These are phyloP conservation scores for Rousettus madagascariensis DNA, from an alignment of 2,797 vertebrate species.

Conservation along the genomic window DNA sequence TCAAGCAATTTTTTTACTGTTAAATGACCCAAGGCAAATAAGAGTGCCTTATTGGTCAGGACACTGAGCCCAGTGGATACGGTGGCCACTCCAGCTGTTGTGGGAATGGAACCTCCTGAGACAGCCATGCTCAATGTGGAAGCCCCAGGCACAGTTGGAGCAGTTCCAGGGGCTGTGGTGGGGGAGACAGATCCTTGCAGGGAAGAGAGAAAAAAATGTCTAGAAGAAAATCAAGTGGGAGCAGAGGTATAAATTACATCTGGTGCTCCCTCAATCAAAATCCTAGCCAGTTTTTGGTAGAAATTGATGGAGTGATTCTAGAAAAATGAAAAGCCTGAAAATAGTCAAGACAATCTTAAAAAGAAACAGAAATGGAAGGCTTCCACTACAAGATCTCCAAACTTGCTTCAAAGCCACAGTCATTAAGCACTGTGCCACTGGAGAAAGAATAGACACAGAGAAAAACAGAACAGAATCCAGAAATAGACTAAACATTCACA, in stretches of 20 bases:
- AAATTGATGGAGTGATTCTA: background rate
- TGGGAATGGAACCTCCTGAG: background rate
- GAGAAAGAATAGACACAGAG: background rate
- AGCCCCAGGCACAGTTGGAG: background rate
- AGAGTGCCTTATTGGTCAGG: background rate
- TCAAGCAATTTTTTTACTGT: background rate
- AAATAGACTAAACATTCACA: background rate
- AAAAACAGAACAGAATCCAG: background rate
- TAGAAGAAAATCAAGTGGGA: background rate
- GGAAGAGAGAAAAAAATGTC: background rate
- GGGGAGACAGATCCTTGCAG: background rate
- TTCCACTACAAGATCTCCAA: background rate
- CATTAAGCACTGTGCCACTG: background rate
- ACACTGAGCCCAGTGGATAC: background rate
- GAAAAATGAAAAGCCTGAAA: background rate
- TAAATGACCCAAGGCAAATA: background rate
- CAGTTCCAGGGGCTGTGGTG: background rate
- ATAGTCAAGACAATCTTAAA: background rate
- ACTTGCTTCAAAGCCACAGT: background rate
- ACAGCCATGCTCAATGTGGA: background rate
- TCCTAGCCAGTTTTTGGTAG: background rate
- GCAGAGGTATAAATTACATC: background rate
- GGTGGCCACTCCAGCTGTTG: fast-evolving
- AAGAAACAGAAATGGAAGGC: background rate
- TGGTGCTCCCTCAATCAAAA: background rate